phyloP scores from a whole-genome alignment of 2,797 vertebrate genomes.

The Artibeus jamaicensis region DNA sequence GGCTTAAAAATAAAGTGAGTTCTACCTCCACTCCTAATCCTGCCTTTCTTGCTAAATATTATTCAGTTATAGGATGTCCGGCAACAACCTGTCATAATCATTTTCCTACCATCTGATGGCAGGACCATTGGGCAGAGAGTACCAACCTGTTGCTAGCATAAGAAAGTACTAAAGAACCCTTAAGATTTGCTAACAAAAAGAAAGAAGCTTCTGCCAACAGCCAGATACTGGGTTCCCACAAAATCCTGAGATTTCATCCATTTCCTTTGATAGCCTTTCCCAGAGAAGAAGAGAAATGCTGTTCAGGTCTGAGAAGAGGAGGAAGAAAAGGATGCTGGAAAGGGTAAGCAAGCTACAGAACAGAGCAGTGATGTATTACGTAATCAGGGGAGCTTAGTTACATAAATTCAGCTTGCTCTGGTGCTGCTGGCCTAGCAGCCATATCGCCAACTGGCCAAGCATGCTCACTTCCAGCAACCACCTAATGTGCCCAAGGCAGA shows the following conservation, averaged over 20 bases:
- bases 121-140: background rate
- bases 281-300: background rate
- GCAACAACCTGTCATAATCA: background rate
- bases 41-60: background rate
- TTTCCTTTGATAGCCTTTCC: conserved; percentile 12
- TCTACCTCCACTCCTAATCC: background rate
- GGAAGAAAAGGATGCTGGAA: background rate
- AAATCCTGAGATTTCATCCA: background rate
- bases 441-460: background rate
- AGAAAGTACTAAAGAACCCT: background rate
- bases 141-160: background rate
- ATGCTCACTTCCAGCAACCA: background rate
- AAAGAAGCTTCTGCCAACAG: background rate
- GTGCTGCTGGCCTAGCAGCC: background rate
- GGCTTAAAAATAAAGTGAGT: background rate
- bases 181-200: background rate
- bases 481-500: background rate
- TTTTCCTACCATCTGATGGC: background rate
- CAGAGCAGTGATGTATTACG: background rate
- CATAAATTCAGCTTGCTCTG: background rate
- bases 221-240: background rate
- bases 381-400: background rate
- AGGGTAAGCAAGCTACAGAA: background rate
- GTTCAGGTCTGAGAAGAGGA: background rate
- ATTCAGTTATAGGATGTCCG: background rate